phyloP scores from a whole-genome alignment of 1,140 invertebrate genomes.

The Drosophila chauvacae region DNA sequence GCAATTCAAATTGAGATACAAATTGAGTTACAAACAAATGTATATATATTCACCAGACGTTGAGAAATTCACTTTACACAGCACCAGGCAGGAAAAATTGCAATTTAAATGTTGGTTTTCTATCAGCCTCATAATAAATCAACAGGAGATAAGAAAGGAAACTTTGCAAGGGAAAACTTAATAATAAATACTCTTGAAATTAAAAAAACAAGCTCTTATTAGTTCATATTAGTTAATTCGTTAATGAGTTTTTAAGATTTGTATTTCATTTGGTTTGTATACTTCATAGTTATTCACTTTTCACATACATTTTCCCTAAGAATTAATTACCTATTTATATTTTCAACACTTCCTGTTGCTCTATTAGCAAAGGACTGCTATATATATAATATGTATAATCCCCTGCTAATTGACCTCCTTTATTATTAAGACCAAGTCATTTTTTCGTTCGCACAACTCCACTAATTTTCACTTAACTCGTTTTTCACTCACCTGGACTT shows the following conservation, averaged over 20 bases:
- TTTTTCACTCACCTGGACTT: conserved; percentile 94
- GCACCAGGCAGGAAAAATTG: background rate
- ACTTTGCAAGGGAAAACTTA: background rate
- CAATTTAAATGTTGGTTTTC: background rate
- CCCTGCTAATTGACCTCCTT: conserved; percentile 55
- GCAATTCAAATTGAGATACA: conserved; percentile 71
- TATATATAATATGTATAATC: conserved; percentile 7
- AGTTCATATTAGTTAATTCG: background rate
- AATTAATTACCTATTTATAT: background rate
- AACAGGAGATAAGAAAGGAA: background rate
- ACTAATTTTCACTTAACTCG: conserved; percentile 60
- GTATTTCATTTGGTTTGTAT: background rate
- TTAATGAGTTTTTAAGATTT: background rate
- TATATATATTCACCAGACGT: conserved; percentile 22
- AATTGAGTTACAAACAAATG: conserved; percentile 30
- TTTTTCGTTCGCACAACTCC: conserved; percentile 34
- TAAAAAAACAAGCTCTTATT: no score
- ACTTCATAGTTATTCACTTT: background rate
- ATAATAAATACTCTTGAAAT: background rate
- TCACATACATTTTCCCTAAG: background rate
- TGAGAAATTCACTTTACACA: conserved; percentile 31
- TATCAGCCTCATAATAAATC: conserved; percentile 3
- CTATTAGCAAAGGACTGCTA: conserved; percentile 50
- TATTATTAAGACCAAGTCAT: conserved; percentile 2
- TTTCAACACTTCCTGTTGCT: conserved; percentile 7